Base-by-base conservation (phyloP, 2,113 vertebrate genomes). In the Penelope pileata region DNA sequence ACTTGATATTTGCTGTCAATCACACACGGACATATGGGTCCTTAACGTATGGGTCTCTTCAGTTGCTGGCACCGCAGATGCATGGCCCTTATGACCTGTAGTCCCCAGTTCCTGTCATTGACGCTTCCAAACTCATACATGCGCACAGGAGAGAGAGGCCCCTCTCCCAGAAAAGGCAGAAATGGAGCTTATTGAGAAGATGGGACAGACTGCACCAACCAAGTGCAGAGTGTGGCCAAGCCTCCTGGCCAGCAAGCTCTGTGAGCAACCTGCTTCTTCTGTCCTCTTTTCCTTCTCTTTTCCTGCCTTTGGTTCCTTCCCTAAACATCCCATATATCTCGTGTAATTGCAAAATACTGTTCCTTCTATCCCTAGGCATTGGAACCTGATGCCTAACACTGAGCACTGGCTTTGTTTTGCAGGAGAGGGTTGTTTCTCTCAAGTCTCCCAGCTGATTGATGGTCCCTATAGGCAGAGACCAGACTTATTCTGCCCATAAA, bases 21-120 rank as follows among this genome's bases (percentile, higher is more conserved):
- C 51, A 29, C 5, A 13, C 0, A 1, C 19, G 15, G 30, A 16
- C 21, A 7, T 43, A 12, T 45, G n/a, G n/a, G n/a, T n/a, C n/a
- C n/a, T n/a, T n/a, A n/a, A n/a, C n/a, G n/a, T n/a, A n/a, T n/a
- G n/a, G n/a, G 60, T 43, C n/a, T 26, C 10, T 29, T 83, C 34
- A 42, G 58, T 38, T 7, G 16, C 21, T 70, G 79, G 21, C 38
- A 32, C 18, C 24, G 32, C 24, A 45, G 47, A 13, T 45, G 9
- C 13, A 10, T 12, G 7, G 38, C 51, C 15, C 43, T 0, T 47
- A 4, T 5, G 24, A 68, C 32, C 38, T 68, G 24, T n/a, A 56
- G 54, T 53, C 14, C 34, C 22, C 34, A 54, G 2, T 12, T 62
- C 30, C 47, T 47, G 48, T 50, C 80, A 8, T 53, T 60, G 83